Evolutionary conservation across 2,113 vertebrate genomes (phyloP), one percentile per base, ranked within the genome.

Genomic region (Microcebus murinus): DNA sequence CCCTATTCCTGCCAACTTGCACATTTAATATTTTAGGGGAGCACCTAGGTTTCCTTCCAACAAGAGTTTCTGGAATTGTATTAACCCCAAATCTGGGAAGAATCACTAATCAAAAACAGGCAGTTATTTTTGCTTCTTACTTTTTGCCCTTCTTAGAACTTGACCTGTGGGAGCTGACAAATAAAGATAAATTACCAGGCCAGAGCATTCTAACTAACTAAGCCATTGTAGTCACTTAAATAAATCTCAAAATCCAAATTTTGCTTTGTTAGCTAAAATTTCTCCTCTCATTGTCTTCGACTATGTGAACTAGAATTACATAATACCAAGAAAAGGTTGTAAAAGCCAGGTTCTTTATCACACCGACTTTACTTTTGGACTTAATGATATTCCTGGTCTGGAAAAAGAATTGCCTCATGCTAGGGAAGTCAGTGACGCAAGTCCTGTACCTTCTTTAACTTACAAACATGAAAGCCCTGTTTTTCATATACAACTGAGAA

Each of bases 111-210:
- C 91, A 94, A 50, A 97, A 94, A 25, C 6, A 92, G 88, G 93
- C 97, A 98, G 98, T 97, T 96, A 95, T 94, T 97, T 98, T 92
- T 96, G 87, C 95, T 96, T 97, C 95, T 90, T 92, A 84, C 96
- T 98, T 96, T 93, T 90, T 97, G 97, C 90, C 98, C 98, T 98
- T 98, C 97, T 96, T 94, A 96, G 97, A 97, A 96, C 92, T 92
- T 93, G 12, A 70, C 97, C 61, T 92, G 34, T 55, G 95, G 98
- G 96, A 98, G 88, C 96, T 98, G 98, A 98, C 98, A 99, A 98
- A 98, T 98, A 95, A 98, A 98, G 98, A 99, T 97, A 97, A 98
- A 98, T 98, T 86, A 92, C 98, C 96, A 71, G 91, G 95, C 96
- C 55, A 42, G 96, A 77, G 95, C 1, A 0, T 93, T 98, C 98